Evolutionary conservation across 2,113 vertebrate species (phyloP), one percentile per base, ranked within the genome.

Genomic region (Tonatia bakeri): DNA sequence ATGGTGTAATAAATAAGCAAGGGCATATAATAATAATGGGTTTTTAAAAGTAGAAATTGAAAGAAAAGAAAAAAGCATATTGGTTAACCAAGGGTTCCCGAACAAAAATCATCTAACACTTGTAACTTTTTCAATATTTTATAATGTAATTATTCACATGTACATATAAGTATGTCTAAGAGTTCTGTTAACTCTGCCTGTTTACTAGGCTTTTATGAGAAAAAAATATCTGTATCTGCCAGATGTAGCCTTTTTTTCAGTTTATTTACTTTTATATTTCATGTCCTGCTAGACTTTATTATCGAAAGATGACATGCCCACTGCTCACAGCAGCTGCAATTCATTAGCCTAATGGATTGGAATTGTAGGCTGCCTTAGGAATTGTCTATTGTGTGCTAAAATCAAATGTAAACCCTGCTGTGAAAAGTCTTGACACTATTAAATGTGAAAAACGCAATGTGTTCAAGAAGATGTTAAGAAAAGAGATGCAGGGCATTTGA

Each of bases 261-360:
- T 96, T 98, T 98, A 97, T 98, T 98, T 98, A 97, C 89, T 92
- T 98, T 98, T 96, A 94, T 97, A 95, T 95, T 97, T 94, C 85
- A 8, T 96, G 61, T 81, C 91, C 70, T 97, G 94, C 83, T 91
- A 98, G 96, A 95, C 13, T 6, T 98, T 88, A 97, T 98, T 98
- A 97, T 98, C 93, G 45, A 97, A 98, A 98, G 94, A 98, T 98
- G 96, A 98, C 96, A 98, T 96, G 87, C 97, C 92, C 96, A 97
- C 97, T 98, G 97, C 97, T 98, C 98, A 97, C 96, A 98, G 98
- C 98, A 98, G 97, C 98, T 98, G 98, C 97, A 98, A 96, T 98
- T 97, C 97, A 98, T 98, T 98, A 98, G 97, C 86, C 94, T 98
- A 98, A 99, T 98, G 98, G 98, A 98, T 93, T 97, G 97, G 97